Conservation (phyloP, 2,113 vertebrate genomes). For the Origma solitaria region DNA sequence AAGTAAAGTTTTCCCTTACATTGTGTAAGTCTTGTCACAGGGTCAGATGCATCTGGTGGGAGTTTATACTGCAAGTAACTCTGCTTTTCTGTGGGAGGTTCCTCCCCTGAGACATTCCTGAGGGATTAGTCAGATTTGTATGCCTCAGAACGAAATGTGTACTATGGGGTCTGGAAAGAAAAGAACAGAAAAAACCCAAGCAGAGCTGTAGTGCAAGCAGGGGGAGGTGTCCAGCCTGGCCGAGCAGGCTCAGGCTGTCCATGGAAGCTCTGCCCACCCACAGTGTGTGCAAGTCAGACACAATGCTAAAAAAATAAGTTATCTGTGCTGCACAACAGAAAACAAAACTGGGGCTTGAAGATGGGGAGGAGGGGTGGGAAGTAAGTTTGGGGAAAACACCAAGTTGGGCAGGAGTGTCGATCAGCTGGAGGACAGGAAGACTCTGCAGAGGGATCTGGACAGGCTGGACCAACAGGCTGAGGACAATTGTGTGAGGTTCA, state of each 20-base stretch:
- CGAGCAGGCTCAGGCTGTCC: neutral
- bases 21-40: neutral
- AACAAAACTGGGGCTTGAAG: neutral
- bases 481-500: neutral
- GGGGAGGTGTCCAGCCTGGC: neutral
- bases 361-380: neutral
- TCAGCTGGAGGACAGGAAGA: neutral
- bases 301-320: neutral
- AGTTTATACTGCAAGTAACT: neutral
- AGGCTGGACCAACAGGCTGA: neutral
- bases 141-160: neutral
- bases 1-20: conserved; percentile 60
- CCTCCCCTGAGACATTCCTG: neutral
- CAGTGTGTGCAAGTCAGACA: neutral
- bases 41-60: neutral
- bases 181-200: neutral
- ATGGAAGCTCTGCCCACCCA: neutral
- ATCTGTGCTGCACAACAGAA: neutral
- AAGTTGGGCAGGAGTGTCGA: neutral
- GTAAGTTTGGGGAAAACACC: neutral
- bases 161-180: neutral
- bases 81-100: conserved; percentile 4
- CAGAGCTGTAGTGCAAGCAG: neutral
- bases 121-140: neutral
- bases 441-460: neutral